Evolutionary conservation across 2,113 vertebrate species (phyloP).

Genomic region (Lagenorhynchus albirostris): DNA sequence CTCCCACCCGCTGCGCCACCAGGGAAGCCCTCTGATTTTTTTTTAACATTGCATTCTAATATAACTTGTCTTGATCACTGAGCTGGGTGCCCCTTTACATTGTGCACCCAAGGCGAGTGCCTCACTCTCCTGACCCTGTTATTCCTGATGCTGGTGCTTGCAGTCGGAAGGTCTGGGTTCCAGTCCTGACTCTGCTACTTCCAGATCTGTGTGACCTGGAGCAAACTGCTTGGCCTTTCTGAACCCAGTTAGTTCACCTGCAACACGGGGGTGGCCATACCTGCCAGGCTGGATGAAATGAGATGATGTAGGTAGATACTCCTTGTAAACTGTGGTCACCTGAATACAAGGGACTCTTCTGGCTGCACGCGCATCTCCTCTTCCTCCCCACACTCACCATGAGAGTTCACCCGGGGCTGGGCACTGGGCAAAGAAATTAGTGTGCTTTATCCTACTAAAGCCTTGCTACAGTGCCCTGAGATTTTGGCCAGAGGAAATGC

Average conservation of each 20-base stretch:
- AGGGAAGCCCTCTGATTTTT: background rate
- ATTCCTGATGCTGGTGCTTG: too few species aligned
- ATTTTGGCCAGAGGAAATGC: background rate
- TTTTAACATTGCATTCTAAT: background rate
- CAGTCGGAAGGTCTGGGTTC: fast-evolving
- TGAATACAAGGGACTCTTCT: background rate
- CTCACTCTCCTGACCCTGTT: background rate
- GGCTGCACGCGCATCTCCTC: fast-evolving
- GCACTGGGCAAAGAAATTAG: background rate
- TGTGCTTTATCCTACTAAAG: background rate
- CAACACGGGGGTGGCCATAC: too few species aligned
- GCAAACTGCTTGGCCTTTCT: background rate
- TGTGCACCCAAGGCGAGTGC: fast-evolving
- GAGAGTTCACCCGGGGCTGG: background rate
- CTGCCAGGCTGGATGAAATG: background rate
- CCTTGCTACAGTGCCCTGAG: background rate
- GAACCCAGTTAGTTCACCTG: background rate
- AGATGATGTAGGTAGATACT: fast-evolving
- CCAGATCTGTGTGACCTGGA: background rate
- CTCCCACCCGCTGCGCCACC: too few species aligned
- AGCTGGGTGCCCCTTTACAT: background rate
- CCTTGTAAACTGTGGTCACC: too few species aligned
- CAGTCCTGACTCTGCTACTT: background rate
- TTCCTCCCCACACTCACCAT: background rate
- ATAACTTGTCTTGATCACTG: background rate